Conservation (phyloP, 2,888 invertebrate species). For the Noctua fimbriata region DNA sequence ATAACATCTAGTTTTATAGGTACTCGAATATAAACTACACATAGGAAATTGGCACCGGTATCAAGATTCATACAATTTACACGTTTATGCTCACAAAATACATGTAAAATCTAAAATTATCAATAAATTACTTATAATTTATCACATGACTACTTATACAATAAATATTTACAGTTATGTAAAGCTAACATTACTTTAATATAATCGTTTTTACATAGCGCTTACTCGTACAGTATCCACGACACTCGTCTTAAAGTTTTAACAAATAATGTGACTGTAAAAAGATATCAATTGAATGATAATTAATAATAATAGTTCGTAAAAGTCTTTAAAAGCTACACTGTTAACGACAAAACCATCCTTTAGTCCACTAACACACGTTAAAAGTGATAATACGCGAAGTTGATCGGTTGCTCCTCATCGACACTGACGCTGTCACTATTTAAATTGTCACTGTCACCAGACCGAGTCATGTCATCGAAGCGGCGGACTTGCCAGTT, state of each 20-base stretch:
- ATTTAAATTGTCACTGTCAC: conserved; percentile 65
- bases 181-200: conserved; percentile 64
- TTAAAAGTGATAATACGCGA: conserved; percentile 88
- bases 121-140: conserved; percentile 86
- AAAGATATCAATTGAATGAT: conserved; percentile 55
- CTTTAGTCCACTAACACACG: conserved; percentile 41
- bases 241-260: conserved; percentile 46
- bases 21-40: conserved; percentile 65
- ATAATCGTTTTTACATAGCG: conserved; percentile 68
- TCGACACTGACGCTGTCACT: conserved; percentile 69
- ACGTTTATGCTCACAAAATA: conserved; percentile 73
- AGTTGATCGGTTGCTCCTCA: conserved; percentile 84
- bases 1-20: conserved; percentile 55
- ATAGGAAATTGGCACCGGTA: conserved; percentile 83
- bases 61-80: conserved; percentile 70
- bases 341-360: conserved; percentile 2
- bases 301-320: conserved; percentile 43
- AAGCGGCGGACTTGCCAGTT: conserved; percentile 80
- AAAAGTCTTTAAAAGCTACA: conserved; percentile 32
- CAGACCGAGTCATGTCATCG: conserved; percentile 51
- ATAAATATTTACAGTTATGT: conserved; percentile 76
- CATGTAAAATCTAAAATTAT: conserved; percentile 80
- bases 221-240: conserved; percentile 53
- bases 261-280: conserved; percentile 47
- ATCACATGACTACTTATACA: conserved; percentile 83